These are phyloP conservation scores for human (Homo sapiens) DNA, from an alignment of 2,113 vertebrate genomes.

Conservation along the genomic window GRCh38 chr15:36927501-36928000, in stretches of 20 bases:
- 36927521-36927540: neutral
- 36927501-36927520: neutral
- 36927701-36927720: neutral
- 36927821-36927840: neutral
- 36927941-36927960: neutral
- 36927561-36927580: neutral
- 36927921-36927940: slow-evolving; percentile 5
- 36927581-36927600: neutral
- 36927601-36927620: neutral
- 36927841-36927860: neutral
- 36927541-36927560: neutral
- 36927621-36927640: neutral
- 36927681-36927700: neutral
- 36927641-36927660: neutral
- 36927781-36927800: neutral
- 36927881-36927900: slow-evolving; percentile 22
- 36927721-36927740: neutral
- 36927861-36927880: neutral
- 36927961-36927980: neutral
- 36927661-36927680: neutral
- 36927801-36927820: neutral
- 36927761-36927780: neutral
- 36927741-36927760: slow-evolving; percentile 11
- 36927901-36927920: neutral
- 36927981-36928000: neutral